These are phyloP conservation scores for Nemotelus nigrinus DNA, from an alignment of 2,888 invertebrate genomes.

Conservation along the genomic window DNA sequence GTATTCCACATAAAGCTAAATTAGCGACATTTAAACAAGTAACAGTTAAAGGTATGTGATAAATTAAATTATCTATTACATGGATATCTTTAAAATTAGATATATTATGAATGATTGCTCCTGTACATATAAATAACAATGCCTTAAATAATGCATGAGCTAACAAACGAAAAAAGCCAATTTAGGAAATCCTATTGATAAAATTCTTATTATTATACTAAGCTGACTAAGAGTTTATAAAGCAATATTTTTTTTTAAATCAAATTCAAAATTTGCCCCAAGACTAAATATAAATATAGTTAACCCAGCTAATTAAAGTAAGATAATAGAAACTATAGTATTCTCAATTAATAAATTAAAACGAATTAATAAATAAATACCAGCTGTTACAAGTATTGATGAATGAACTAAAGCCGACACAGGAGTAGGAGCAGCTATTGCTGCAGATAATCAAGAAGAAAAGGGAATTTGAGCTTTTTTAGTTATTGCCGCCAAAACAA, in stretches of 20 bases:
- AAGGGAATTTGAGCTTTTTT: conserved; percentile 86
- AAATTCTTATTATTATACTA: conserved; percentile 76
- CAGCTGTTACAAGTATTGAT: conserved; percentile 79
- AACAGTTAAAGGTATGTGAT: conserved; percentile 67
- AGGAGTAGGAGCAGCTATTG: conserved; percentile 79
- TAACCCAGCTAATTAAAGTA: conserved; percentile 69
- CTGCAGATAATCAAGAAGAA: conserved; percentile 78
- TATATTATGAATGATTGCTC: conserved; percentile 74
- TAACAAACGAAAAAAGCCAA: conserved; percentile 78
- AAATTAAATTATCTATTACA: conserved; percentile 67
- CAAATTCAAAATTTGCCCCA: conserved; percentile 73
- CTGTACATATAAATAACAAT: conserved; percentile 78
- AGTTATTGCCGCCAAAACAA: conserved; percentile 72
- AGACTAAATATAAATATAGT: conserved; percentile 72
- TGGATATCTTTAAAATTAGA: conserved; percentile 74
- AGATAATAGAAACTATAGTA: conserved; percentile 55
- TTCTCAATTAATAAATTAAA: conserved; percentile 65
- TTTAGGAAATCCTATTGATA: conserved; percentile 67
- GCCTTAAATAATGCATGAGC: conserved; percentile 82
- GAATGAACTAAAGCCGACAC: conserved; percentile 79
- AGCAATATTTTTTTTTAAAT: conserved; percentile 83
- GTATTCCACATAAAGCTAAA: conserved; percentile 72
- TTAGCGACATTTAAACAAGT: conserved; percentile 70
- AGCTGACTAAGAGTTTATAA: conserved; percentile 80
- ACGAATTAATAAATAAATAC: conserved; percentile 76